Base-by-base conservation (phyloP, 2,113 vertebrate genomes). In the Urocitellus parryii region DNA sequence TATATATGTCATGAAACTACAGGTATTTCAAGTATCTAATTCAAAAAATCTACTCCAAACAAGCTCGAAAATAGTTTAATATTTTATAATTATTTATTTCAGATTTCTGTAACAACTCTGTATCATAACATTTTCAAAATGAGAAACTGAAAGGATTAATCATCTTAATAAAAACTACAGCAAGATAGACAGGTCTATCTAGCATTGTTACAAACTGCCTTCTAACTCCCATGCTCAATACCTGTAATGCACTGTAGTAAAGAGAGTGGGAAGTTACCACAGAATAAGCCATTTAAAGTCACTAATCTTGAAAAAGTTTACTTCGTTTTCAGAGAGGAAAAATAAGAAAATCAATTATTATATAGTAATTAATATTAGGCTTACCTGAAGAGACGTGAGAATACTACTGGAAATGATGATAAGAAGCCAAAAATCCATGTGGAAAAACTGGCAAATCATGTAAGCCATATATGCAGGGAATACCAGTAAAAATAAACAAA, bases 381-480 rank as follows among this genome's bases (percentile, higher is more conserved):
- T 97, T 98, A 99, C 99, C 99, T 99, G 99, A 96, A 99, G 99
- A 51, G 99, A 99, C 51, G 99, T 99, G 91, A 99, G 99, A 97
- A 99, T 99, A 98, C 99, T 99, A 97, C 99, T 99, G 77, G 99
- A 99, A 97, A 99, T 99, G 97, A 99, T 99, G 98, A 99, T 99
- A 94, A 99, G 99, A 73, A 99, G 99, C 99, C 99, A 99, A 98
- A 99, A 99, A 97, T 99, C 99, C 99, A 99, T 99, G 98, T 99
- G 99, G 98, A 99, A 99, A 98, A 99, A 99, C 91, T 99, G 99
- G 98, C 99, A 99, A 94, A 99, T 99, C 99, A 99, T 99, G 95
- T 99, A 99, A 89, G 99, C 99, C 99, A 99, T 99, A 94, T 99
- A 99, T 0, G 99, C 99, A 0, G 99, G 99, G 97, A 99, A 99